Percentiles rank a stretch among this genome's conserved stretches.
phyloP scores from a whole-genome alignment of 2,797 vertebrate genomes.

The Melanotaenia maccullochi region DNA sequence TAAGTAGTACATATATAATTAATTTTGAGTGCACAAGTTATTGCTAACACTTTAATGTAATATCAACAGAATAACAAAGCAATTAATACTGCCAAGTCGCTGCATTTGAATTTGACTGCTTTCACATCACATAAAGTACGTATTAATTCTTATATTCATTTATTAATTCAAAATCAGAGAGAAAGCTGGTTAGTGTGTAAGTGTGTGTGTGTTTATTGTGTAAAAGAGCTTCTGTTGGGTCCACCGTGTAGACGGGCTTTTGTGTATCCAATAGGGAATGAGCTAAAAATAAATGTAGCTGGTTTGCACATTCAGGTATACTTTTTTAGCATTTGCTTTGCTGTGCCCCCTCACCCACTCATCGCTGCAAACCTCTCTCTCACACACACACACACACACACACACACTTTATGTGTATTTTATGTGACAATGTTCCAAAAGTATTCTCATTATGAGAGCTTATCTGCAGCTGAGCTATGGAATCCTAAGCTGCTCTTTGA shows the following conservation, averaged over 20 bases:
- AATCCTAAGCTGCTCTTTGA: constrained; percentile 78
- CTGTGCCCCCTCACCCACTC: constrained; percentile 28
- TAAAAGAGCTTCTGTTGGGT: constrained; percentile 8
- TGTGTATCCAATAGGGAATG: constrained; percentile 13
- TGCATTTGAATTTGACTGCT: constrained; percentile 23
- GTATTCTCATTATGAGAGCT: constrained; percentile 75
- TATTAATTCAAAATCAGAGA: constrained; percentile 3
- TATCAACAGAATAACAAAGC: not conserved
- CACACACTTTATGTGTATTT: constrained; percentile 41
- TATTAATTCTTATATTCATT: constrained; percentile 2
- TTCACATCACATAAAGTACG: not conserved
- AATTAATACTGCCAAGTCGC: constrained; percentile 15
- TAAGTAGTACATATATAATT: not conserved
- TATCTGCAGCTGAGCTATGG: constrained; percentile 69
- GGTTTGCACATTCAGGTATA: constrained; percentile 31
- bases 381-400: constrained; percentile 22
- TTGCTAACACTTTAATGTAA: constrained; percentile 5
- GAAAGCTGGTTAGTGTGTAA: not conserved
- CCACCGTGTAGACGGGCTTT: not conserved
- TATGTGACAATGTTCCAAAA: constrained; percentile 69
- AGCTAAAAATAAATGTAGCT: constrained; percentile 37
- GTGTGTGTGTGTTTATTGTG: constrained; percentile 30
- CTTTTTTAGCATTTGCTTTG: constrained; percentile 32
- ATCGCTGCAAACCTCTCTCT: constrained; percentile 24
- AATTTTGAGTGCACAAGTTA: constrained; percentile 8